Evolutionary conservation across 2,797 vertebrate species (phyloP).

Genomic region (Hydrolagus colliei): DNA sequence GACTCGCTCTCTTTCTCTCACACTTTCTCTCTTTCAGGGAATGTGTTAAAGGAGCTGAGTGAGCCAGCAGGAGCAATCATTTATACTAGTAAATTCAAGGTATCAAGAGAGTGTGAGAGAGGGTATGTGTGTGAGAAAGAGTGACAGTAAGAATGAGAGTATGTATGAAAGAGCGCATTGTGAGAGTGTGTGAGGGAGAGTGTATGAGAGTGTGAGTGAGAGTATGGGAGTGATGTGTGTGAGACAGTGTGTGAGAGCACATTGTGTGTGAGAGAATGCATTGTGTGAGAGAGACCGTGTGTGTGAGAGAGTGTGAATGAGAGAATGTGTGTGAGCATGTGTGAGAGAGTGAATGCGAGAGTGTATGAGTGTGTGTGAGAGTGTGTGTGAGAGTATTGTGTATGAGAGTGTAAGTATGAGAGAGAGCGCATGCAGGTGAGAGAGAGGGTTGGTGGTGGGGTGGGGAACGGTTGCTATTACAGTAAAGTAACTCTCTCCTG

Average conservation of each 20-base stretch:
- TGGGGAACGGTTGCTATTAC: background rate
- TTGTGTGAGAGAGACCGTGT: background rate
- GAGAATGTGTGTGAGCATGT: too few relatives aligned
- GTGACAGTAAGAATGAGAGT: background rate
- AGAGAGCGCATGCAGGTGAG: too few relatives aligned
- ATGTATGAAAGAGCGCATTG: background rate
- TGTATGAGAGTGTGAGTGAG: background rate
- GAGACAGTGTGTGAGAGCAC: background rate
- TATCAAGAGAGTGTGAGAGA: constrained; percentile 38
- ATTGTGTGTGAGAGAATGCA: background rate
- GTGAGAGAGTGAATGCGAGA: background rate
- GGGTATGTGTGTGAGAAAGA: background rate
- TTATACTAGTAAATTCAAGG: constrained; percentile 77
- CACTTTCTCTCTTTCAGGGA: constrained; percentile 45
- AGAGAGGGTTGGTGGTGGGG: background rate
- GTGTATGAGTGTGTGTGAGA: too few relatives aligned
- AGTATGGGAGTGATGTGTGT: background rate
- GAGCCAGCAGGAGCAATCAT: constrained; percentile 79
- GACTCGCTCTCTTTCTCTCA: background rate
- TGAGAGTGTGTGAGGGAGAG: background rate
- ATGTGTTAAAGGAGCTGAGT: constrained; percentile 83
- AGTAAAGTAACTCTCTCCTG: background rate
- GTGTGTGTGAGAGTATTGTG: too few relatives aligned
- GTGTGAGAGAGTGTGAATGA: background rate
- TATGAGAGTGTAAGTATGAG: too few relatives aligned